Evolutionary conservation across 2,888 invertebrate genomes (phyloP).

Genomic region (Unio pictorum): DNA sequence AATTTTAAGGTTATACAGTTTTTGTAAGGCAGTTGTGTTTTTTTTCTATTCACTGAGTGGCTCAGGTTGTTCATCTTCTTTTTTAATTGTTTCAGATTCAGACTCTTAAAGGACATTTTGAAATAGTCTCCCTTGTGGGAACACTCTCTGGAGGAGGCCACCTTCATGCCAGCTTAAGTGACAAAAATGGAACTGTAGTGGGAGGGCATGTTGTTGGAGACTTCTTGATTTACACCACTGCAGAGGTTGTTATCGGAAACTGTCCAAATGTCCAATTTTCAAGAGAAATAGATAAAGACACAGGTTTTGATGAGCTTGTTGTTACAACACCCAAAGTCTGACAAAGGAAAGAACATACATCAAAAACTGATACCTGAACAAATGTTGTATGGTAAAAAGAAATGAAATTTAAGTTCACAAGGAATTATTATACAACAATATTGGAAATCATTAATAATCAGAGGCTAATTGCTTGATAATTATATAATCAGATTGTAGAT

Average conservation of each 20-base stretch:
- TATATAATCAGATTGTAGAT: no score
- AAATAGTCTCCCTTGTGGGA: slow-evolving; percentile 72
- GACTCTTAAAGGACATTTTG: slow-evolving; percentile 62
- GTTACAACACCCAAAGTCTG: slow-evolving; percentile 11
- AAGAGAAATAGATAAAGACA: slow-evolving; percentile 46
- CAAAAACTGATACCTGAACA: no score
- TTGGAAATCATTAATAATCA: no score
- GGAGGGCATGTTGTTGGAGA: slow-evolving; percentile 72
- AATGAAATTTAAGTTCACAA: no score
- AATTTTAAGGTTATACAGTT: no score
- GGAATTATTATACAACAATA: no score
- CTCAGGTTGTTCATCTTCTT: no score
- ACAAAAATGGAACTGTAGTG: slow-evolving; percentile 66
- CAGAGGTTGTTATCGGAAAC: slow-evolving; percentile 69
- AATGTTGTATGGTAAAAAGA: no score
- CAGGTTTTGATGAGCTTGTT: slow-evolving; percentile 59
- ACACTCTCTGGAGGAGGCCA: slow-evolving; percentile 70
- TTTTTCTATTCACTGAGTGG: neutral
- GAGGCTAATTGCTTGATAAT: no score
- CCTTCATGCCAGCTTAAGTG: slow-evolving; percentile 70
- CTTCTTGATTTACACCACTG: slow-evolving; percentile 71
- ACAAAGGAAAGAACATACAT: no score
- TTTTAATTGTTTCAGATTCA: slow-evolving; percentile 48
- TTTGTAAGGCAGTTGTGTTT: neutral
- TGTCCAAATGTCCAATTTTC: slow-evolving; percentile 48